These are phyloP conservation scores for Melopsittacus undulatus DNA, from an alignment of 2,797 vertebrate genomes.

Conservation along the genomic window DNA sequence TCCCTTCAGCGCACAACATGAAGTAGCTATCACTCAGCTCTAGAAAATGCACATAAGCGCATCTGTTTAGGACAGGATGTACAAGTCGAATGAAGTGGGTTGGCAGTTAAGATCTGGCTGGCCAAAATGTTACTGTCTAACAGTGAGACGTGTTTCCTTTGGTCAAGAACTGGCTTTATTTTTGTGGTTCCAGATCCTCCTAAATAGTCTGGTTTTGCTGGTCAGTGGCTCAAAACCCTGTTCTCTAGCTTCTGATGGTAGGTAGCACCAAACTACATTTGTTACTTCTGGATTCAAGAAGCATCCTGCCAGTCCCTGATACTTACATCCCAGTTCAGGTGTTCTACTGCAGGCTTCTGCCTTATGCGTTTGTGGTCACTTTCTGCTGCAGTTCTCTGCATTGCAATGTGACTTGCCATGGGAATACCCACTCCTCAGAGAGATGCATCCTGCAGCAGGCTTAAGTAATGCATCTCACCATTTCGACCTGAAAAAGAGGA, in stretches of 20 bases:
- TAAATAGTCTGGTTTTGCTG: background rate
- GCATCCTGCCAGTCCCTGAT: background rate
- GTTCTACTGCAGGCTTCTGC: background rate
- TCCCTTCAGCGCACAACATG: background rate
- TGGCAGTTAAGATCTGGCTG: background rate
- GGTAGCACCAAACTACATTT: background rate
- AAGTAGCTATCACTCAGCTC: background rate
- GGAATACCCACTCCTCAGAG: background rate
- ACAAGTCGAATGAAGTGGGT: background rate
- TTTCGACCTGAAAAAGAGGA: accelerated
- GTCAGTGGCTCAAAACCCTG: background rate
- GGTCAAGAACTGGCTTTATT: background rate
- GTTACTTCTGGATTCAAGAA: background rate
- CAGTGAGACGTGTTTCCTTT: background rate
- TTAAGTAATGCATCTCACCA: background rate
- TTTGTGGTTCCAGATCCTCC: background rate
- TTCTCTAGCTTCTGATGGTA: background rate
- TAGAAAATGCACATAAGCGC: background rate
- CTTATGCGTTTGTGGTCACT: background rate
- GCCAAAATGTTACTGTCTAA: background rate
- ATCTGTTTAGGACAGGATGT: background rate
- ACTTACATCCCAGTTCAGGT: background rate
- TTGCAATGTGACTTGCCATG: accelerated
- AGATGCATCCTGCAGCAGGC: background rate
- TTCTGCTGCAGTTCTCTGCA: accelerated